Evolutionary conservation across 2,888 invertebrate species (phyloP).

Genomic region (Drosophila mimetica): DNA sequence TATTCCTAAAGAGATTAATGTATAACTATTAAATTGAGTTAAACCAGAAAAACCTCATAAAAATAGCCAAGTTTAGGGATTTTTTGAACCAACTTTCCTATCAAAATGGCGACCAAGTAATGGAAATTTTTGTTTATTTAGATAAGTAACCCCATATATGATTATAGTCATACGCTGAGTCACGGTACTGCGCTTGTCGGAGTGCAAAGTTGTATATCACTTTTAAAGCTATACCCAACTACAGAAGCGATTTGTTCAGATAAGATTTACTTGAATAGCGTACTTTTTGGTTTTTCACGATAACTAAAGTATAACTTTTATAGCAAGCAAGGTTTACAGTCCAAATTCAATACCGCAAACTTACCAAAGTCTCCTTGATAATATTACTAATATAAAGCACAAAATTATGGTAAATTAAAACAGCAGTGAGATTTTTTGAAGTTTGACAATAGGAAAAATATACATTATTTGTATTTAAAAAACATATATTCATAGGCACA

Average conservation of each 20-base stretch:
- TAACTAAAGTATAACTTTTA: neutral
- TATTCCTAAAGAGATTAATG: too few species aligned
- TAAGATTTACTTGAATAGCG: slow-evolving; percentile 1
- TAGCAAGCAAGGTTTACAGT: too few species aligned
- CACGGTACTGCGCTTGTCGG: neutral
- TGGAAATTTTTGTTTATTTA: slow-evolving; percentile 3
- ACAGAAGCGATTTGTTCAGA: neutral
- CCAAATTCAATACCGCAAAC: neutral
- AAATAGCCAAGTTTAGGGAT: too few species aligned
- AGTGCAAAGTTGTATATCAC: slow-evolving; percentile 5
- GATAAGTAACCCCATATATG: too few species aligned
- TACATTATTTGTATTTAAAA: too few species aligned
- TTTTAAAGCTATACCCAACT: neutral
- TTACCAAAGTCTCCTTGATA: too few species aligned
- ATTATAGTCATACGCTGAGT: neutral
- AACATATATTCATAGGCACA: too few species aligned
- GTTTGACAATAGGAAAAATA: too few species aligned
- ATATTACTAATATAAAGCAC: too few species aligned
- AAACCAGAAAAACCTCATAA: neutral
- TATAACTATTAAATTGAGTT: neutral
- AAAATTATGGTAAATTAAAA: too few species aligned
- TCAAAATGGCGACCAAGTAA: neutral
- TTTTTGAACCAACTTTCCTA: neutral
- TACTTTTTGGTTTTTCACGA: neutral
- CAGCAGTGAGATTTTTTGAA: too few species aligned